Base-by-base conservation (phyloP, 2,888 invertebrate genomes). In the Drosophila lacicola region DNA sequence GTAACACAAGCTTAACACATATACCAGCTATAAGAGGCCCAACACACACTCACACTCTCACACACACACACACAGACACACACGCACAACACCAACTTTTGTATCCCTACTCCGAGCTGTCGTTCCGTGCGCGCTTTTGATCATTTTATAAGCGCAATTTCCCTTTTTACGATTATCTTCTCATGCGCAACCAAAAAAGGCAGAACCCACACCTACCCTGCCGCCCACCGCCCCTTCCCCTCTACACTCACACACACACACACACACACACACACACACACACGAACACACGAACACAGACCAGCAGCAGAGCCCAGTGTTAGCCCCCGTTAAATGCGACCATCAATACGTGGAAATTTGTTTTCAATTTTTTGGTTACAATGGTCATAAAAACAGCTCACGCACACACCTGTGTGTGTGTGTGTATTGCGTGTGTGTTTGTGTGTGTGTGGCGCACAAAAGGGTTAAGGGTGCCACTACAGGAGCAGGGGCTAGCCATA, bases 301-400 rank as follows among this genome's bases (percentile, higher is more conserved):
- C 5, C 21, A 21, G 29, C 29, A 29, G 29, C 29, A 29, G 29
- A 0, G 29, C n/a, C 47, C 55, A 50, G 33, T 9, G 39, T 6
- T 34, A n/a, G 36, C 49, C 49, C 54, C 66, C 37, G 55, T 58
- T 62, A 74, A 68, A 17, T 45, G 63, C 46, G 49, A 55, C 61
- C 72, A 66, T 80, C 85, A 77, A 86, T 83, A 83, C 72, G 82
- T 76, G 77, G 78, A 85, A 87, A 85, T 85, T 85, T 82, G 84
- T 82, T 85, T 85, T 87, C 82, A 87, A 87, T 85, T 85, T 87
- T 82, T 85, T 71, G 72, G 73, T 77, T 73, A 74, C 84, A 86
- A 74, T 80, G 76, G 80, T 80, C 80, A 80, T 85, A 82, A 85
- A 87, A 86, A 65, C 66, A 37, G 50, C 44, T 46, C 57, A 46